A percentile compares a stretch with the other conserved stretches of the same genome.
Conservation (phyloP, 2,113 vertebrate genomes). For the Ascaphus truei region DNA sequence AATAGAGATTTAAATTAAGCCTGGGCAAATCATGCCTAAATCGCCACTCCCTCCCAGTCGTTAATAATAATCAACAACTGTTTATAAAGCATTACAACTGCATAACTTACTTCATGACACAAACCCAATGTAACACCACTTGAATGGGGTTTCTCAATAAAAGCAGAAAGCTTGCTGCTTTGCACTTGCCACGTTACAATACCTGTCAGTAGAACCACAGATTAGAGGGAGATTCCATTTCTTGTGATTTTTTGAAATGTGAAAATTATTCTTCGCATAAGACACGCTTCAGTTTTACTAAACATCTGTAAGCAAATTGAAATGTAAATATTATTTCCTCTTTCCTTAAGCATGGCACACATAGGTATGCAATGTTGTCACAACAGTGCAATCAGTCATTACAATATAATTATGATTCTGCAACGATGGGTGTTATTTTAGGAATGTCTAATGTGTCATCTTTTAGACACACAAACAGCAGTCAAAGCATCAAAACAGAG, state of each 20-base stretch:
- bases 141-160: neutral
- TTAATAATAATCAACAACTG: neutral
- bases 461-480: slow-evolving; percentile 49
- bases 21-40: too few species aligned
- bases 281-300: neutral
- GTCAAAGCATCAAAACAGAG: slow-evolving; percentile 39
- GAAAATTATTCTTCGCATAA: neutral
- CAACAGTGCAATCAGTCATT: slow-evolving; percentile 43
- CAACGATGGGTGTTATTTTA: slow-evolving; percentile 40
- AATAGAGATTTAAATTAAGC: too few species aligned
- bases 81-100: neutral
- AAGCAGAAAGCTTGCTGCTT: neutral
- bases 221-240: neutral
- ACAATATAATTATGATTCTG: slow-evolving; percentile 46
- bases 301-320: neutral
- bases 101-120: neutral
- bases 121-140: neutral
- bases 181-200: neutral
- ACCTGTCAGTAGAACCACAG: neutral
- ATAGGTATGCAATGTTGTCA: slow-evolving; percentile 28
- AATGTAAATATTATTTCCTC: neutral
- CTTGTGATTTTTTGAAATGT: neutral
- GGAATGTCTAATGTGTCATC: slow-evolving; percentile 46
- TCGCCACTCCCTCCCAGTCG: too few species aligned
- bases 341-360: slow-evolving; percentile 1